These are phyloP conservation scores for Acleris laterana DNA, from an alignment of 2,888 invertebrate genomes.

Conservation along the genomic window DNA sequence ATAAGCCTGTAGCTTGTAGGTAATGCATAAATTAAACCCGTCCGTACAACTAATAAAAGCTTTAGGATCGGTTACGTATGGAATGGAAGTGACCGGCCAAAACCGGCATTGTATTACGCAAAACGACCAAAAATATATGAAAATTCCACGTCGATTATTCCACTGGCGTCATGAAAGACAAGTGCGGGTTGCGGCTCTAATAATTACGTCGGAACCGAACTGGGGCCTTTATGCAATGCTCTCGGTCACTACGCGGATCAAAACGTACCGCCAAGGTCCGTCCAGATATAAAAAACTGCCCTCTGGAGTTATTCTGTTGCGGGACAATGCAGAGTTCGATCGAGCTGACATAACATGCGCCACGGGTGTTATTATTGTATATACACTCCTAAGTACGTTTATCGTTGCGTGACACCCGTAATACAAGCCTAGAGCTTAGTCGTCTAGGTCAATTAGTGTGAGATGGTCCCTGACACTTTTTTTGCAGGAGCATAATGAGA, in stretches of 20 bases:
- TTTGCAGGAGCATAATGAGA: too few relatives aligned
- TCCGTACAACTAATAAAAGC: slow-evolving; percentile 30
- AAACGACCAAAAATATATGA: slow-evolving; percentile 61
- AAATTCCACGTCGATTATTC: slow-evolving; percentile 63
- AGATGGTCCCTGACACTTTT: too few relatives aligned
- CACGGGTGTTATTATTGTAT: too few relatives aligned
- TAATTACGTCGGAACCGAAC: slow-evolving; percentile 58
- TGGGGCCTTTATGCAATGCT: slow-evolving; percentile 63
- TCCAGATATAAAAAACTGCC: slow-evolving; percentile 39
- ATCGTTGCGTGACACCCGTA: too few relatives aligned
- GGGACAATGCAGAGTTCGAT: too few relatives aligned
- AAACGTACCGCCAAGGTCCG: slow-evolving; percentile 51
- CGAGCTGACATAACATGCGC: too few relatives aligned
- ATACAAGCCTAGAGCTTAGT: too few relatives aligned
- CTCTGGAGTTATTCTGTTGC: too few relatives aligned
- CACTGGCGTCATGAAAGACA: slow-evolving; percentile 61
- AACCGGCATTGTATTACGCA: slow-evolving; percentile 56
- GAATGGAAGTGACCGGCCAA: slow-evolving; percentile 41
- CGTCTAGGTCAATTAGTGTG: too few relatives aligned
- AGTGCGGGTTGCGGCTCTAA: slow-evolving; percentile 61
- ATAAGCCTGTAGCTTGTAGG: slow-evolving; percentile 30
- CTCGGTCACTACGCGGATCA: slow-evolving; percentile 55
- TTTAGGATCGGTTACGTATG: slow-evolving; percentile 33
- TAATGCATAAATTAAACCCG: slow-evolving; percentile 36
- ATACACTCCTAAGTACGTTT: too few relatives aligned